These are phyloP conservation scores for Ibidorhyncha struthersii DNA, from an alignment of 2,113 vertebrate genomes.

Conservation along the genomic window DNA sequence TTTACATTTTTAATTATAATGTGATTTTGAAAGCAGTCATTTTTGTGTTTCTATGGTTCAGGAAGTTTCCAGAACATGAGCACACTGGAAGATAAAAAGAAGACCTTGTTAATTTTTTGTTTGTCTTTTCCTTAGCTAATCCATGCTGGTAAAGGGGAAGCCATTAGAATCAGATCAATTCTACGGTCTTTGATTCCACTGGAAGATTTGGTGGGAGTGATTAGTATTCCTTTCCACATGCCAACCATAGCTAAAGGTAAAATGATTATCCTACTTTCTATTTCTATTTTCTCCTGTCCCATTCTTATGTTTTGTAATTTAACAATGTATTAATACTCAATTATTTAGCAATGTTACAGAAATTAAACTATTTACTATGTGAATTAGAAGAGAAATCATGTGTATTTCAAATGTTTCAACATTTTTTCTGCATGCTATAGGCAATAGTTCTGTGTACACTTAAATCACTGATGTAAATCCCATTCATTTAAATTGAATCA, in stretches of 20 bases:
- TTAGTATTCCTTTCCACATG: conserved; percentile 95
- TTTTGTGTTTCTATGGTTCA: not conserved
- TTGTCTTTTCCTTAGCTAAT: conserved; percentile 81
- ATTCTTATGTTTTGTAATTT: not conserved
- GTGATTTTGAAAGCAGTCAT: not conserved
- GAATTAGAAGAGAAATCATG: not conserved
- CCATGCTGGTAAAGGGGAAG: conserved; percentile 94
- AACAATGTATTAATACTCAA: not conserved
- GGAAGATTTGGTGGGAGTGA: conserved; percentile 94
- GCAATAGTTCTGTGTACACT: not conserved
- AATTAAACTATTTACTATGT: not conserved
- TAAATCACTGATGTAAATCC: not conserved
- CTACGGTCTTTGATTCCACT: conserved; percentile 92
- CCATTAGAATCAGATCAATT: conserved; percentile 94
- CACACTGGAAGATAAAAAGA: not conserved
- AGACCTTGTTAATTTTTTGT: not conserved
- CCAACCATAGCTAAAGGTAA: conserved; percentile 91
- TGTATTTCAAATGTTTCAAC: not conserved
- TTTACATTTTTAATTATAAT: not conserved
- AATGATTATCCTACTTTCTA: not conserved
- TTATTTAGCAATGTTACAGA: not conserved
- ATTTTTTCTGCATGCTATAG: not conserved
- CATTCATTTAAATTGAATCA: not conserved
- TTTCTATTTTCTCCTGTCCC: not conserved
- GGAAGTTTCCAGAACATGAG: not conserved